Conservation (phyloP, 2,113 vertebrate genomes). For the Ginglymostoma cirratum region DNA sequence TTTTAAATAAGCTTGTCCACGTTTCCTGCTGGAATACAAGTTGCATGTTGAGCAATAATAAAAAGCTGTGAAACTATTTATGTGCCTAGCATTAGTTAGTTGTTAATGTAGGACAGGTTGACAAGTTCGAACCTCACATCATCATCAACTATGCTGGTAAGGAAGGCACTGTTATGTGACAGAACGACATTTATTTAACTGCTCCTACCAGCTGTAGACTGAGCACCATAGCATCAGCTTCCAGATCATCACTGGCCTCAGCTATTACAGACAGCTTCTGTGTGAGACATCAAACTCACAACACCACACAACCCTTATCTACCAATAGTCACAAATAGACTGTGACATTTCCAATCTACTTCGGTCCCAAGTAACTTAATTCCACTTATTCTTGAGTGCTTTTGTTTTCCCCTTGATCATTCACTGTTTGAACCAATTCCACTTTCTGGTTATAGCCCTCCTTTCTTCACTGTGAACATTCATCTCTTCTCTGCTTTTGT, state of each 20-base stretch:
- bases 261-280: neutral
- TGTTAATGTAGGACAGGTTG: neutral
- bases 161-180: neutral
- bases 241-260: neutral
- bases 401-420: neutral
- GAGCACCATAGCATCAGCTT: too few species aligned
- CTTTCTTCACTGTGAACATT: neutral
- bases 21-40: too few species aligned
- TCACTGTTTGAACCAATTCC: neutral
- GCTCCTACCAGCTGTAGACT: too few species aligned
- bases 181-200: neutral
- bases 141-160: neutral
- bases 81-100: neutral
- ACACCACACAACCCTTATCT: too few species aligned
- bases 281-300: neutral
- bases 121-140: neutral
- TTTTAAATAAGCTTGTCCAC: neutral
- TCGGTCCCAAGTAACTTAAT: neutral
- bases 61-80: neutral
- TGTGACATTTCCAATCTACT: neutral
- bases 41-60: neutral
- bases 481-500: neutral
- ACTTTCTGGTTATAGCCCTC: neutral
- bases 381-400: neutral
- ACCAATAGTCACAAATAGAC: neutral